Evolutionary conservation across 2,888 invertebrate genomes (phyloP), one percentile per base, ranked within the genome.

Genomic region (Philereme vetulata): DNA sequence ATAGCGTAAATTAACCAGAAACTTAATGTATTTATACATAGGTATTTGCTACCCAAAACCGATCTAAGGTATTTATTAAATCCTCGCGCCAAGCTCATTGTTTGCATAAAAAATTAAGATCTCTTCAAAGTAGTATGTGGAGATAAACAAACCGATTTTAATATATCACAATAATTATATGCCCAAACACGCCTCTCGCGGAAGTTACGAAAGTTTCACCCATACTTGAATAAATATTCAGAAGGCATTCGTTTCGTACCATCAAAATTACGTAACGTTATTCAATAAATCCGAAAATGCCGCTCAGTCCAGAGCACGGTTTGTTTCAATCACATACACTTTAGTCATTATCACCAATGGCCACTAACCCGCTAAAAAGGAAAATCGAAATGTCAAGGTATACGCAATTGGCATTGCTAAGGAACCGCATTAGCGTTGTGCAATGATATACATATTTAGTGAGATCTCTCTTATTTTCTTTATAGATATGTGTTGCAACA

Each of bases 361-460:
- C 47, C 51, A 56, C 57, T 58, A 59, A 47, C 60, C 45, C 47
- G 62, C 67, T 69, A 72, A 80, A 79, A 77, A 72, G 77, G 77
- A 82, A 82, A 77, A 72, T 57, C 52, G 67, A 57, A 86, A 87
- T 85, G 85, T 88, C 87, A 87, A 84, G 80, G 82, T 84, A 83
- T 86, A 82, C 82, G 86, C 83, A 88, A 90, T 52, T 72, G 51
- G 75, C 72, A 82, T 82, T 83, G 81, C 82, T 77, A 76, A 62
- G 63, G 53, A 73, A 69, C 67, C 70, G 81, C 80, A 80, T 81
- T 82, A 80, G 77, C 65, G 75, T 88, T 90, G 75, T 74, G 84
- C 72, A 90, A 90, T 84, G 72, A 77, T 71, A 84, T 84, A 77
- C 70, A 84, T 84, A 84, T 87, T 87, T 85, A 87, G 86, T 85